Evolutionary conservation across 1,140 invertebrate species (phyloP).

Genomic region (Musca vetustissima): DNA sequence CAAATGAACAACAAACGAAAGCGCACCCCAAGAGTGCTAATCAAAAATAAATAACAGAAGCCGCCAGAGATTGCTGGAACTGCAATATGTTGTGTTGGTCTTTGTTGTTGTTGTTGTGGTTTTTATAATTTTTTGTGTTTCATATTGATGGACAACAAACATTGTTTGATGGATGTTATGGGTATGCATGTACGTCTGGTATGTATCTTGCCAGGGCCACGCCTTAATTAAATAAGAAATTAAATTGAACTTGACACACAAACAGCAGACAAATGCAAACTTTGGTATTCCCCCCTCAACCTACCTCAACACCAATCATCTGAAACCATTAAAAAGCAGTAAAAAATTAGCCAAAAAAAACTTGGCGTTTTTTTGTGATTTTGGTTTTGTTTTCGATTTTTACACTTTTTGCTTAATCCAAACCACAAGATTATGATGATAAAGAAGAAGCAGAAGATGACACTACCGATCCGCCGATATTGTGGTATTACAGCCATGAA

Average conservation of each 20-base stretch:
- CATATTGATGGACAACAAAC: too few relatives aligned
- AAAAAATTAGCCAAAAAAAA: slow-evolving; percentile 5
- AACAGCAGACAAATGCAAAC: slow-evolving; percentile 5
- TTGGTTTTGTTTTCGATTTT: neutral
- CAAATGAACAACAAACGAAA: too few relatives aligned
- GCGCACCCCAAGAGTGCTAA: too few relatives aligned
- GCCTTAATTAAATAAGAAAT: slow-evolving; percentile 23
- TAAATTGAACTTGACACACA: slow-evolving; percentile 23
- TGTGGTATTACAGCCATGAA: neutral
- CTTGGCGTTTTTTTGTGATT: neutral
- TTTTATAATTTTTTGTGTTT: too few relatives aligned
- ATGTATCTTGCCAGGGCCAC: neutral
- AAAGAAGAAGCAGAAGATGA: too few relatives aligned
- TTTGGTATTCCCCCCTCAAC: neutral
- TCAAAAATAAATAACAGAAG: too few relatives aligned
- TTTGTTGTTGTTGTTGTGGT: too few relatives aligned
- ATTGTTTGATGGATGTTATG: too few relatives aligned
- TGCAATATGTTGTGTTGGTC: too few relatives aligned
- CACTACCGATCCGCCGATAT: neutral
- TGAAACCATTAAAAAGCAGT: neutral
- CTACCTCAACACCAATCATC: neutral
- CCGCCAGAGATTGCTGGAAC: too few relatives aligned
- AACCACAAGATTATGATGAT: too few relatives aligned
- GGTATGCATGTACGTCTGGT: too few relatives aligned
- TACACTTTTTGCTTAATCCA: neutral